A percentile compares a stretch with the other conserved stretches of the same genome.
phyloP scores from a whole-genome alignment of 2,888 invertebrate genomes.

The Monochamus alternatus region DNA sequence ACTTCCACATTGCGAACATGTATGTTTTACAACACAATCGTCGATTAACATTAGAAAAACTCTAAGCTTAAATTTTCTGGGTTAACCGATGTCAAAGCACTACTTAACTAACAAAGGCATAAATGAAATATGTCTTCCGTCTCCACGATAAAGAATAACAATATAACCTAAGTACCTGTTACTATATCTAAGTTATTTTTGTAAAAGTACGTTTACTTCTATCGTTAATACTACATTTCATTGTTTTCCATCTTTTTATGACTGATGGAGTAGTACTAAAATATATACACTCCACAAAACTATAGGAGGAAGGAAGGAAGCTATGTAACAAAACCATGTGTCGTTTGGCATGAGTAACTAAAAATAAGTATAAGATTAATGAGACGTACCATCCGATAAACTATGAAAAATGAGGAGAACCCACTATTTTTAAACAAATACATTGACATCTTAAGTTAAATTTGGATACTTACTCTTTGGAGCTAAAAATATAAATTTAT shows the following conservation, averaged over 20 bases:
- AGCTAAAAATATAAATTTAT: background rate
- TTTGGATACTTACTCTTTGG: background rate
- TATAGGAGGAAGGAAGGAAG: background rate
- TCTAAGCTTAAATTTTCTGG: too few species aligned
- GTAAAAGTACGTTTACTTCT: background rate
- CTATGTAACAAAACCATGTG: background rate
- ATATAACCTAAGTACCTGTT: too few species aligned
- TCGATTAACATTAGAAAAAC: too few species aligned
- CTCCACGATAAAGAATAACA: too few species aligned
- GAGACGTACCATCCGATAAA: background rate
- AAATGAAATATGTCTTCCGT: too few species aligned
- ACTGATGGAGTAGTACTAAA: background rate
- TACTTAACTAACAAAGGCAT: too few species aligned
- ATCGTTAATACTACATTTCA: background rate
- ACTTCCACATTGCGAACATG: too few species aligned
- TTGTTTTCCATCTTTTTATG: background rate
- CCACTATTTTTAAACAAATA: conserved; percentile 4
- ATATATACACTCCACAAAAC: background rate
- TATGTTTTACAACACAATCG: too few species aligned
- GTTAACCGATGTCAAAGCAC: too few species aligned
- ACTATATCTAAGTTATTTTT: too few species aligned
- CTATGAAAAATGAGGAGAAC: background rate
- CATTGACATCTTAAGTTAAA: conserved; percentile 1
- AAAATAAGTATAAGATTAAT: conserved; percentile 5
- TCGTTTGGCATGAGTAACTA: background rate